Evolutionary conservation across 2,888 invertebrate genomes (phyloP), one percentile per base, ranked within the genome.

Genomic region (Glomeris marginata): DNA sequence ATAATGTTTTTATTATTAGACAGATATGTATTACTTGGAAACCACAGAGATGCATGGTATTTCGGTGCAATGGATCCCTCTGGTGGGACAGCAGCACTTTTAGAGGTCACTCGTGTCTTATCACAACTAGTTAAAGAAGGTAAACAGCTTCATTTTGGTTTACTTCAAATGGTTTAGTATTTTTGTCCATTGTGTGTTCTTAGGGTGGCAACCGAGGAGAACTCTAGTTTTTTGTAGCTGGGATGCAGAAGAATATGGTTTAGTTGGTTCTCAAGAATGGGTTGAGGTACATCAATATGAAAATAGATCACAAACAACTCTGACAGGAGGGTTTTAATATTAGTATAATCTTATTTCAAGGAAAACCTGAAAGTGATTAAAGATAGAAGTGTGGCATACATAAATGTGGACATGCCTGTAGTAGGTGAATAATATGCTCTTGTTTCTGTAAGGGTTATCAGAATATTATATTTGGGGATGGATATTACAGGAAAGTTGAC

Each of bases 11-110:
- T 38, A 2, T 34, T 37, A 16, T 21, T 58, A 63, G 73, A 72
- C 57, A 59, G 69, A 18, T 74, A 72, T 57, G 68, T 73, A 6
- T 55, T 74, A 50, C 53, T 72, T 2, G 72, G 72, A 8, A 74
- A 73, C 58, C 73, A 73, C 58, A 63, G 70, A 37, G 73, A 73
- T 56, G 70, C 73, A 22, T 74, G 73, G 73, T 63, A 65, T 20
- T 68, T 67, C 34, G 72, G 72, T 1, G 68, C 68, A 2, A 60
- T 69, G 13, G 72, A 72, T 56, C 71, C 72, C 1, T 66, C 68
- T 41, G 69, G 69, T 50, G 73, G 70, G 22, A 73, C 73, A 2
- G 69, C 72, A 0, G 63, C 64, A 18, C 61, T 73, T 62, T 59
- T 70, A 55, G 73, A 74, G 59, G 57, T 70, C 33, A 66, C 65